Conservation (phyloP, 2,113 vertebrate genomes). For the Spea bombifrons region DNA sequence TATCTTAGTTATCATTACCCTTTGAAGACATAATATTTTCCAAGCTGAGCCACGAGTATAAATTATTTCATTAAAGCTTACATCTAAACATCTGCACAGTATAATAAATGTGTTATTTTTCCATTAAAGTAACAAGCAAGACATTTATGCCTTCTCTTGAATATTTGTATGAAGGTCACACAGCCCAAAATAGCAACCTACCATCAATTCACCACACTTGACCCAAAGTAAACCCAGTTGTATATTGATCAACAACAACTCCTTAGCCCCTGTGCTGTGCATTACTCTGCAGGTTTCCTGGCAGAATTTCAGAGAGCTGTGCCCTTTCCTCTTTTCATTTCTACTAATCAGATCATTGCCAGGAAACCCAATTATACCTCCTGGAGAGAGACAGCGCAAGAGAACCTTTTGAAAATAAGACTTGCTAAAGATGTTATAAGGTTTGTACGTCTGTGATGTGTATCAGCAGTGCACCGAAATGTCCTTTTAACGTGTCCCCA, state of each 20-base stretch:
- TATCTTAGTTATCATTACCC: too few species aligned
- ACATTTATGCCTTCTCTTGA: slow-evolving; percentile 6
- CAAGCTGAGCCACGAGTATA: too few species aligned
- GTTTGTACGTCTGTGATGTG: not conserved
- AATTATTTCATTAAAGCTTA: too few species aligned
- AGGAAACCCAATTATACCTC: slow-evolving; percentile 41
- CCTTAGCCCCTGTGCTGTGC: not conserved
- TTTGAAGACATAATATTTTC: too few species aligned
- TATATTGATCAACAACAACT: slow-evolving; percentile 30
- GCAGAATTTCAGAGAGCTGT: slow-evolving; percentile 9
- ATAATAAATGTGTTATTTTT: not conserved
- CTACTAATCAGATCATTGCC: slow-evolving; percentile 38
- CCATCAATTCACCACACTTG: slow-evolving; percentile 22
- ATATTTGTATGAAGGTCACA: slow-evolving; percentile 21
- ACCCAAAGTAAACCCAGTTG: slow-evolving; percentile 29
- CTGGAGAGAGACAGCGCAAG: slow-evolving; percentile 27
- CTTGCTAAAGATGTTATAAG: slow-evolving; percentile 25
- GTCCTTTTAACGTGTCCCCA: slow-evolving; percentile 4
- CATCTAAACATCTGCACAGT: not conserved
- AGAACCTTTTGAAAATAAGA: slow-evolving; percentile 26
- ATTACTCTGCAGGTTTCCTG: slow-evolving; percentile 26
- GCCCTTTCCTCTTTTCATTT: slow-evolving; percentile 31
- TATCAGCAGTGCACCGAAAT: not conserved
- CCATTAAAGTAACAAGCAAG: not conserved
- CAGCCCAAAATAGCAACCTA: slow-evolving; percentile 20